Evolutionary conservation across 2,888 invertebrate species (phyloP), one percentile per base, ranked within the genome.

Genomic region (Idaea aversata): DNA sequence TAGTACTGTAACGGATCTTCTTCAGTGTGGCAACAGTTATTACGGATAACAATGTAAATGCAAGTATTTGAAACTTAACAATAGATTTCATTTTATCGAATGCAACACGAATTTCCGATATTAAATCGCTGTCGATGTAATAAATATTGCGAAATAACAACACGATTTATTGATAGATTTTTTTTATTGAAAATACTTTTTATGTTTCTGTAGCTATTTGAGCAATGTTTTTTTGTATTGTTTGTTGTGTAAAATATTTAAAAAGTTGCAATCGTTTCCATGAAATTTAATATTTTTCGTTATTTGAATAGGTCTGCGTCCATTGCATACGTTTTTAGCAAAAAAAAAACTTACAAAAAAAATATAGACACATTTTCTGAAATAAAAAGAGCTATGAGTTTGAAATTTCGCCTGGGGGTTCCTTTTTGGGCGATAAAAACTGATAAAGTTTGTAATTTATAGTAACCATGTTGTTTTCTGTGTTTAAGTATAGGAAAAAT

Each of bases 121-220:
- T 66, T 66, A 47, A 67, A 64, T 62, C 16, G 64, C 64, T 57
- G 64, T 69, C 68, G 72, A 69, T 61, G 72, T 70, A 74, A 79
- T 81, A 80, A 78, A 80, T 72, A 72, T 73, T 63, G 64, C 68
- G 66, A 65, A 65, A 67, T 75, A 75, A 78, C 76, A 77, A 70
- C 73, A 66, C 68, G 66, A 70, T 75, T 76, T 71, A 78, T 74
- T 65, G 62, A 60, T 64, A 7, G 7, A 13, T 47, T 47, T 47
- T 47, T 76, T 77, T 80, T 76, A 81, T 80, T 77, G 76, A 72
- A 73, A 72, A 71, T 47, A 47, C 47, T 47, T 47, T n/a, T 47
- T 47, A 62, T 59, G 63, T 15, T 57, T 57, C 63, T 58, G 47
- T 4, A 47, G 47, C 7, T 47, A 47, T 47, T 47, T 47, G 5